Evolutionary conservation across 2,888 invertebrate genomes (phyloP).

Genomic region (Patella depressa): DNA sequence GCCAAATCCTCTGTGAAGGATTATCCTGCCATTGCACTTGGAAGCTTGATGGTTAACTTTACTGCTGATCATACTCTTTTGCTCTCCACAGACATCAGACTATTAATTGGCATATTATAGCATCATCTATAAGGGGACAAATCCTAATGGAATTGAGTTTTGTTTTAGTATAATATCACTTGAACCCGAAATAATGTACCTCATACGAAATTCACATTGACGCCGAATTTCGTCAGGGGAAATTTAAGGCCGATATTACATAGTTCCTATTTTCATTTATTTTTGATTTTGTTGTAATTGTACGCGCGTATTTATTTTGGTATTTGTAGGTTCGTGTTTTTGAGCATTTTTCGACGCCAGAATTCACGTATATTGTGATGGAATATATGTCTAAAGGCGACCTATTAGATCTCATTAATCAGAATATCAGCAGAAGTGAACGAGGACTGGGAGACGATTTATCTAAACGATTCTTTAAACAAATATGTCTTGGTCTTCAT

Average conservation of each 20-base stretch:
- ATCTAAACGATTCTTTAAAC: slow-evolving; percentile 43
- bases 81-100: too few species aligned
- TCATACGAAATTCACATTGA: too few species aligned
- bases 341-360: slow-evolving; percentile 44
- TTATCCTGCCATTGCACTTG: too few species aligned
- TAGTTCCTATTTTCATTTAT: neutral
- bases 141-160: too few species aligned
- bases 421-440: slow-evolving; percentile 43
- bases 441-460: slow-evolving; percentile 46
- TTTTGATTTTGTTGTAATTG: neutral
- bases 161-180: too few species aligned
- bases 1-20: too few species aligned
- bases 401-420: slow-evolving; percentile 51
- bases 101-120: too few species aligned
- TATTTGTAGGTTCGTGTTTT: slow-evolving; percentile 41
- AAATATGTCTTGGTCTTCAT: slow-evolving; percentile 45
- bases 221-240: too few species aligned
- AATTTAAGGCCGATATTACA: neutral
- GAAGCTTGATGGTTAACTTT: too few species aligned
- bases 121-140: too few species aligned
- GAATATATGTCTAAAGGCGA: slow-evolving; percentile 51
- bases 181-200: too few species aligned
- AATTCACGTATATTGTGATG: slow-evolving; percentile 51
- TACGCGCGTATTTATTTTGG: neutral
- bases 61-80: too few species aligned